A percentile compares a stretch with the other conserved stretches of the same genome.
Conservation (phyloP, 2,888 invertebrate genomes). For the Chrysotoxum bicinctum region DNA sequence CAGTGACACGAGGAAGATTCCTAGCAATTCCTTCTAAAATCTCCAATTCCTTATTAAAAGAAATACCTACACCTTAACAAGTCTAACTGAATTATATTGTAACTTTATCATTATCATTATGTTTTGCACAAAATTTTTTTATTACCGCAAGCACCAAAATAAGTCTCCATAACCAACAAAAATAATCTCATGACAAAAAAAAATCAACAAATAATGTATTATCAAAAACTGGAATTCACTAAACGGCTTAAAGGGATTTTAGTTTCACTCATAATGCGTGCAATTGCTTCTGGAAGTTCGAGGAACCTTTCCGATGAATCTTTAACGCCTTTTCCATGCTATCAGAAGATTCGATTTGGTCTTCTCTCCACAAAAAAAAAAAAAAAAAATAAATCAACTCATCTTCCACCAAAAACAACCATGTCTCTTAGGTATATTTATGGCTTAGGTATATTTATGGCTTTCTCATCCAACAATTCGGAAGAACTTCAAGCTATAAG, state of each 20-base stretch:
- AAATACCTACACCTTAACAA: too few relatives aligned
- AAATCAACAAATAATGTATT: background rate
- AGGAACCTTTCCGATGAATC: background rate
- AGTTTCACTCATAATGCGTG: background rate
- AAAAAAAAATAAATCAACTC: too few relatives aligned
- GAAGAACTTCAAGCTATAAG: slow-evolving; percentile 37
- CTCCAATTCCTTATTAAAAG: too few relatives aligned
- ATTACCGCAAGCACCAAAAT: background rate
- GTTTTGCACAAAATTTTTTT: too few relatives aligned
- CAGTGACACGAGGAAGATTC: background rate
- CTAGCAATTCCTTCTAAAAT: too few relatives aligned
- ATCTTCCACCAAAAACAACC: background rate
- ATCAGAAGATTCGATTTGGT: background rate
- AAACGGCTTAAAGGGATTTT: background rate
- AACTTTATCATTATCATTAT: too few relatives aligned
- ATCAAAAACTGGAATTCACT: background rate
- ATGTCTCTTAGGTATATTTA: slow-evolving; percentile 22
- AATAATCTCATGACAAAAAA: background rate
- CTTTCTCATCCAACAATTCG: slow-evolving; percentile 47
- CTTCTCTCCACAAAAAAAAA: background rate
- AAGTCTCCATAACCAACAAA: background rate
- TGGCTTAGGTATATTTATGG: slow-evolving; percentile 52
- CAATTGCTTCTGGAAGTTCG: background rate
- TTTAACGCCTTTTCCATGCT: background rate
- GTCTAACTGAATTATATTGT: too few relatives aligned